These are phyloP conservation scores for Ommatoiulus sabulosus DNA, from an alignment of 2,888 invertebrate genomes.

Conservation along the genomic window DNA sequence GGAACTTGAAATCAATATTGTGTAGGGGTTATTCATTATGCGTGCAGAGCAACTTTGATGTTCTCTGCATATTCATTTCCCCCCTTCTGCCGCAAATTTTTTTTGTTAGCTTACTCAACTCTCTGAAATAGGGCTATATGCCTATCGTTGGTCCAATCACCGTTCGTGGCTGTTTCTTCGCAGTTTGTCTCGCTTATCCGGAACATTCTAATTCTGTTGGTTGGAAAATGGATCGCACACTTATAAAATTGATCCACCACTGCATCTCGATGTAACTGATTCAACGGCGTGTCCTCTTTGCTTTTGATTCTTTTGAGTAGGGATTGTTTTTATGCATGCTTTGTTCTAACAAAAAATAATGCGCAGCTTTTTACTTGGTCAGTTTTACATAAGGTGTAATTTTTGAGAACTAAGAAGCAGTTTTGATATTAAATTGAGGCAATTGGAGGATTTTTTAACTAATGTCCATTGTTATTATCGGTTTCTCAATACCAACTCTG, in stretches of 20 bases:
- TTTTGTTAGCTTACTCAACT: background rate
- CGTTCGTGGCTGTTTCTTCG: background rate
- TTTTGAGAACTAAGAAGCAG: no score
- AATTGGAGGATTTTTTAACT: no score
- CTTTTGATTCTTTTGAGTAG: background rate
- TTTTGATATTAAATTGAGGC: no score
- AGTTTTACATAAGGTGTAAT: no score
- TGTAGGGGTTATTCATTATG: slow-evolving; percentile 14
- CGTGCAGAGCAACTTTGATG: slow-evolving; percentile 19
- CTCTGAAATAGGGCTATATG: background rate
- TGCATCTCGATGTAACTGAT: background rate
- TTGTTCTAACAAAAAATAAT: background rate
- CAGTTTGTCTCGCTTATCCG: background rate
- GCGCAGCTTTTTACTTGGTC: background rate
- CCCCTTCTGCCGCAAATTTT: background rate
- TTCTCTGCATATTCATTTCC: slow-evolving; percentile 23
- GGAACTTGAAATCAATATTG: slow-evolving; percentile 10
- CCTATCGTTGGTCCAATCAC: background rate
- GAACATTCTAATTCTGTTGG: background rate
- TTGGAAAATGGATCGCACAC: background rate
- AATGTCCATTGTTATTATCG: no score
- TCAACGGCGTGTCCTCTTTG: background rate
- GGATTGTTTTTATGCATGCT: background rate
- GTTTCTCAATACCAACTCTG: no score
- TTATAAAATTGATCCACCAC: background rate